Conservation (phyloP, 2,888 invertebrate species). For the Andrena dorsata region DNA sequence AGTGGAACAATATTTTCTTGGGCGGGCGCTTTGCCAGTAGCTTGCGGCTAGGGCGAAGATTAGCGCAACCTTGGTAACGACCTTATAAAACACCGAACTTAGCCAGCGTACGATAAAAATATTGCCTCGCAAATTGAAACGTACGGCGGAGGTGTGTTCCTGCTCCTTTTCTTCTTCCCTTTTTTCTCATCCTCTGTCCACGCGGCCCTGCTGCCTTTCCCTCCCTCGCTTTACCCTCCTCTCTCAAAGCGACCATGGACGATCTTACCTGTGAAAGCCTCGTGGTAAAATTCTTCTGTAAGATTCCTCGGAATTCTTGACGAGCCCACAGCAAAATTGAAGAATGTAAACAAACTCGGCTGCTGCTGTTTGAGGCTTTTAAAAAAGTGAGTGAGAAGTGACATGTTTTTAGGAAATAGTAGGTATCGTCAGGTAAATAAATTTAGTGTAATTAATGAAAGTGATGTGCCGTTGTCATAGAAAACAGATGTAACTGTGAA, state of each 20-base stretch:
- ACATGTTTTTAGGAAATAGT: slow-evolving; percentile 4
- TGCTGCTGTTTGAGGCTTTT: slow-evolving; percentile 11
- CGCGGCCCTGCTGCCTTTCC: slow-evolving; percentile 11
- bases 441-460: slow-evolving; percentile 3
- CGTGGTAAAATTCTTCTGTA: slow-evolving; percentile 60
- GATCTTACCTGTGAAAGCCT: slow-evolving; percentile 61
- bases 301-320: slow-evolving; percentile 62
- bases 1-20: slow-evolving; percentile 76
- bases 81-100: slow-evolving; percentile 79
- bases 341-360: slow-evolving; percentile 40
- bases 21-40: slow-evolving; percentile 77
- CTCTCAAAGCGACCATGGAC: slow-evolving; percentile 36
- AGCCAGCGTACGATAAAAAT: slow-evolving; percentile 74
- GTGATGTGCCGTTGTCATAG: not conserved
- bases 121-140: slow-evolving; percentile 80
- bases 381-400: not conserved
- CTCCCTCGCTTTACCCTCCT: not conserved
- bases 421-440: no score
- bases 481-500: not conserved
- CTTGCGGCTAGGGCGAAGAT: slow-evolving; percentile 77
- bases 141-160: slow-evolving; percentile 66
- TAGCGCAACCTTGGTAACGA: slow-evolving; percentile 80
- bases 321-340: slow-evolving; percentile 54
- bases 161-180: slow-evolving; percentile 11
- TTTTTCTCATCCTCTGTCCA: slow-evolving; percentile 6